Conservation (phyloP, 2,888 invertebrate species). For the Ichneumoninae sp. region DNA sequence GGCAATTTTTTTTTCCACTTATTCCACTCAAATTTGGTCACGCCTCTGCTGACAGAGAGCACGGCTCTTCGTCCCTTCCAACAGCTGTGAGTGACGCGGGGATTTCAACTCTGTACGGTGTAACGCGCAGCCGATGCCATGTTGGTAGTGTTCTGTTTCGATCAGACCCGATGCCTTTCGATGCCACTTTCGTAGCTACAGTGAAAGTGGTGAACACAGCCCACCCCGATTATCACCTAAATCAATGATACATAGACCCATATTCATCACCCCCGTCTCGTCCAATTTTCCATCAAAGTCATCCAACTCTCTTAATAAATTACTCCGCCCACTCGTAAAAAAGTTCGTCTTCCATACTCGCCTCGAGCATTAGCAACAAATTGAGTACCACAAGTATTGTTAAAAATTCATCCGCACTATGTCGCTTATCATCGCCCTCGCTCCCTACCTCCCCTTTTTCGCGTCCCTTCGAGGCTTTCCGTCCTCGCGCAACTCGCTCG, state of each 20-base stretch:
- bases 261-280: not conserved
- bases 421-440: conserved; percentile 16
- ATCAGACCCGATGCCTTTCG: conserved; percentile 4
- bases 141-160: conserved; percentile 1
- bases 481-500: not conserved
- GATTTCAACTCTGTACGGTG: not conserved
- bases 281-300: too few species aligned
- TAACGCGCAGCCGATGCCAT: not conserved
- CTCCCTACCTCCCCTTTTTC: not conserved
- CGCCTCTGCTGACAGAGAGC: not conserved
- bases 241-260: not conserved
- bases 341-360: conserved; percentile 21
- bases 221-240: not conserved
- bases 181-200: not conserved
- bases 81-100: conserved; percentile 12
- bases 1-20: not conserved
- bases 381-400: conserved; percentile 42
- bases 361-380: not conserved
- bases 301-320: conserved; percentile 28
- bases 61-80: not conserved
- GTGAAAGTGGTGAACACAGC: too few species aligned
- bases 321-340: not conserved
- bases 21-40: not conserved
- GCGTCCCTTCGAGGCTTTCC: not conserved
- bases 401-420: conserved; percentile 44